A percentile compares a stretch with the other conserved stretches of the same genome.
Conservation (phyloP, 2,113 vertebrate genomes). For the Agapornis roseicollis region DNA sequence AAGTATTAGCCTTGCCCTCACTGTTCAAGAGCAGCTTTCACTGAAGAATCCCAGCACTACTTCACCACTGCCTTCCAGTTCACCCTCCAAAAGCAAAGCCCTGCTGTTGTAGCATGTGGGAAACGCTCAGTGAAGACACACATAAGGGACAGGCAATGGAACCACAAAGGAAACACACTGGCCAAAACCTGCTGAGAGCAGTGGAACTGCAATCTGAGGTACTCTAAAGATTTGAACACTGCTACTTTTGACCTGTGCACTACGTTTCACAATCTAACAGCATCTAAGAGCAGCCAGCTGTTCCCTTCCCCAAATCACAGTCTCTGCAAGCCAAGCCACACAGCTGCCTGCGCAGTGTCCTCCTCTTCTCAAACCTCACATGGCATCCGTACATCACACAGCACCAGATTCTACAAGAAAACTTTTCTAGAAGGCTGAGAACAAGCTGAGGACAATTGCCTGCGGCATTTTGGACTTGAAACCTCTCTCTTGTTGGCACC, state of each 20-base stretch:
- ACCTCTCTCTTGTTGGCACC: background rate
- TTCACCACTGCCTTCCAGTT: background rate
- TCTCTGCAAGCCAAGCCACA: background rate
- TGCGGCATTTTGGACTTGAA: background rate
- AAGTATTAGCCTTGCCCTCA: background rate
- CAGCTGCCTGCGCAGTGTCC: background rate
- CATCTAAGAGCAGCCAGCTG: background rate
- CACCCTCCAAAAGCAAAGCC: background rate
- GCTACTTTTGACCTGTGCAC: background rate
- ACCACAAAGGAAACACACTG: background rate
- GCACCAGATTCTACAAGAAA: background rate
- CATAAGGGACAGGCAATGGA: background rate
- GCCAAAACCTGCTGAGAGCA: background rate
- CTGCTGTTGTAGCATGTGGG: background rate
- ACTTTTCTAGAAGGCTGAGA: background rate
- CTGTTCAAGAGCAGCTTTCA: background rate
- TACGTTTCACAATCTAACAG: background rate
- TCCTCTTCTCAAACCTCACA: background rate
- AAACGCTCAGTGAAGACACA: background rate
- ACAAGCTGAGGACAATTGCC: fast-evolving
- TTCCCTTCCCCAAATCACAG: background rate
- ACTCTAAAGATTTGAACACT: background rate
- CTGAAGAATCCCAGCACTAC: background rate
- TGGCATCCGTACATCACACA: background rate
- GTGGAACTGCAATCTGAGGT: background rate